Evolutionary conservation across 2,113 vertebrate genomes (phyloP), one percentile per base, ranked within the genome.

Genomic region (Garra rufa): DNA sequence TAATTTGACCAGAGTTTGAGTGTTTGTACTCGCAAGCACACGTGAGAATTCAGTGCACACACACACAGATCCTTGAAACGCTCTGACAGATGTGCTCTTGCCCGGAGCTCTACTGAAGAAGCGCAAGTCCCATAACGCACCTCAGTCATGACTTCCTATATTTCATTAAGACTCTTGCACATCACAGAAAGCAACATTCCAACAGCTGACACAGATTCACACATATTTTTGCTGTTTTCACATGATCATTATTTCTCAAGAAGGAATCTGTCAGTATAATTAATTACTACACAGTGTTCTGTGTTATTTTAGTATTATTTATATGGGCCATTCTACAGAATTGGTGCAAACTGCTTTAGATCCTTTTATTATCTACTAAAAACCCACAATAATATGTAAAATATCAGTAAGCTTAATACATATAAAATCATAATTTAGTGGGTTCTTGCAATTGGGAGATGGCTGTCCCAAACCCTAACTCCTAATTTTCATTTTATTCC

Each of bases 161-260:
- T 46, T 50, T 75, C 26, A 75, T 75, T 50, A 75, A 75, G 24
- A 50, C n/a, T 73, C 67, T 41, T 41, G 34, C 34, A 70, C 65
- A 21, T 41, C 34, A n/a, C 34, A 11, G 9, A 41, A 9, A 38
- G 17, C 17, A 69, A n/a, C 65, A 69, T n/a, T 21, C 34, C 9
- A 69, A 28, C 17, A n/a, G 52, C 30, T 41, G 9, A 38, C 17
- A 69, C 4, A 15, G 34, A 41, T 69, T 67, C 65, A 38, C 15
- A 34, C 30, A 67, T 2, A 4, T 67, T 19, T 21, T 69, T 21
- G 65, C 3, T 34, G 30, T 38, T 67, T 67, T 67, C 6, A 1
- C 26, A 65, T 30, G 3, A 15, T 63, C 34, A 34, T 34, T 34
- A 34, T 34, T 34, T 34, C 34, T 34, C 6, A 52, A 52, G 50